Percentiles rank a stretch among this genome's conserved stretches.
Evolutionary conservation across 2,113 vertebrate genomes (phyloP).

Genomic region (Eretmochelys imbricata): DNA sequence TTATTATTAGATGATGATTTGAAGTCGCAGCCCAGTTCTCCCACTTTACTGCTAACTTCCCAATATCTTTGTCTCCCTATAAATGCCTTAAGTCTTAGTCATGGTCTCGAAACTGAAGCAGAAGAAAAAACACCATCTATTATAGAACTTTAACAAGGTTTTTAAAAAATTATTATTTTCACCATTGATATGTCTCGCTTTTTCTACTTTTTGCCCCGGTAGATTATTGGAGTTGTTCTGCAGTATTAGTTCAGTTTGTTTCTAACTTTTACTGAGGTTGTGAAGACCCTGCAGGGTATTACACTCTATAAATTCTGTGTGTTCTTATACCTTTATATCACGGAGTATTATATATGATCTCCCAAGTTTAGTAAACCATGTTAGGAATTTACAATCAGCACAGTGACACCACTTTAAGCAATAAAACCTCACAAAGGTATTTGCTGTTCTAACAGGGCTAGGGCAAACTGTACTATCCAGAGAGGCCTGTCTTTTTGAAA

Average conservation of each 20-base stretch:
- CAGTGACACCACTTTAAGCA: background rate
- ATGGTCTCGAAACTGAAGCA: constrained; percentile 9
- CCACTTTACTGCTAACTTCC: constrained; percentile 12
- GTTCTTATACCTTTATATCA: fast-evolving
- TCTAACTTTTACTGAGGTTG: background rate
- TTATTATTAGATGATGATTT: background rate
- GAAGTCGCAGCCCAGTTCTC: constrained; percentile 9
- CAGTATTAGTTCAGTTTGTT: background rate
- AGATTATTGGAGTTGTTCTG: background rate
- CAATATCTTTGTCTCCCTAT: background rate
- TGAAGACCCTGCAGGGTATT: background rate
- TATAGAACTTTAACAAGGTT: background rate
- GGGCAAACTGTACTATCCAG: background rate
- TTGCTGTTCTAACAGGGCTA: background rate
- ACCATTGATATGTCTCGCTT: background rate
- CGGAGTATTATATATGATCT: background rate
- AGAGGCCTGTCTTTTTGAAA: constrained; percentile 7
- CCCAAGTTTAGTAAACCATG: background rate
- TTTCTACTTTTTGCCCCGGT: background rate
- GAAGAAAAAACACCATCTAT: background rate
- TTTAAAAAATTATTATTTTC: background rate
- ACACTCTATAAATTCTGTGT: background rate
- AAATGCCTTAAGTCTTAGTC: background rate
- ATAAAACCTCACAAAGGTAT: background rate
- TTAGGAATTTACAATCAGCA: background rate